phyloP scores from a whole-genome alignment of 1,140 invertebrate species.

The Odontomachus brunneus region DNA sequence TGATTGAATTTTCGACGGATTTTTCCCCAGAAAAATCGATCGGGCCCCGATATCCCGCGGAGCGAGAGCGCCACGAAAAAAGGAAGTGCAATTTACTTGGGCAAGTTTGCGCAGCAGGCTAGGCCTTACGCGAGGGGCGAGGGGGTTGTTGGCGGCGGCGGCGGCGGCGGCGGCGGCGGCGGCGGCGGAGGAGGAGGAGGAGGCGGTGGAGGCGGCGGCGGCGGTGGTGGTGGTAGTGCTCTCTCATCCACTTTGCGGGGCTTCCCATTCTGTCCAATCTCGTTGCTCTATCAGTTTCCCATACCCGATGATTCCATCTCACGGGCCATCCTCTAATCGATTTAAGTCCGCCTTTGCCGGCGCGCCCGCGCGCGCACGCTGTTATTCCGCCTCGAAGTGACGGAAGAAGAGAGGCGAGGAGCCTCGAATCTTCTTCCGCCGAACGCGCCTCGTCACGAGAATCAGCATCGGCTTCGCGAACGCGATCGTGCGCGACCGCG shows the following conservation, averaged over 20 bases:
- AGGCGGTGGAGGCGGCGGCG: too few species aligned
- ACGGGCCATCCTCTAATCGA: conserved; percentile 77
- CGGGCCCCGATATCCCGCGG: conserved; percentile 42
- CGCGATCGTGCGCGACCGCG: neutral
- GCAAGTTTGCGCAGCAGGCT: conserved; percentile 63
- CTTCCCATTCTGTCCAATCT: conserved; percentile 79
- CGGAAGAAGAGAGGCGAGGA: conserved; percentile 3
- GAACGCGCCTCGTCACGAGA: neutral
- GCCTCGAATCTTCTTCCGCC: neutral
- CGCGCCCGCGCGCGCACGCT: conserved; percentile 48
- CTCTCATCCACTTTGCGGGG: conserved; percentile 78
- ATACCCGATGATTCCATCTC: conserved; percentile 72
- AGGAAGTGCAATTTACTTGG: conserved; percentile 70
- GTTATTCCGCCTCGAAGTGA: conserved; percentile 63
- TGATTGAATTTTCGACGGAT: conserved; percentile 62
- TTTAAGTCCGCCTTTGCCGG: conserved; percentile 73
- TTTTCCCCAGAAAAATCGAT: conserved; percentile 61
- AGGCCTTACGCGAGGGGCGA: conserved; percentile 22
- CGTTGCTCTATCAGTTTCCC: conserved; percentile 77
- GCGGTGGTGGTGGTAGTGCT: conserved; percentile 45
- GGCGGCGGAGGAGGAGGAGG: conserved; percentile 29
- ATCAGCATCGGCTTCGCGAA: neutral
- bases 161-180: too few species aligned
- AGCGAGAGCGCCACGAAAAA: conserved; percentile 45
- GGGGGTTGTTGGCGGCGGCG: conserved; percentile 13